A percentile compares a stretch with the other conserved stretches of the same genome.
These are phyloP conservation scores for Steinernema feltiae DNA, from an alignment of 1,140 invertebrate species.

Conservation along the genomic window DNA sequence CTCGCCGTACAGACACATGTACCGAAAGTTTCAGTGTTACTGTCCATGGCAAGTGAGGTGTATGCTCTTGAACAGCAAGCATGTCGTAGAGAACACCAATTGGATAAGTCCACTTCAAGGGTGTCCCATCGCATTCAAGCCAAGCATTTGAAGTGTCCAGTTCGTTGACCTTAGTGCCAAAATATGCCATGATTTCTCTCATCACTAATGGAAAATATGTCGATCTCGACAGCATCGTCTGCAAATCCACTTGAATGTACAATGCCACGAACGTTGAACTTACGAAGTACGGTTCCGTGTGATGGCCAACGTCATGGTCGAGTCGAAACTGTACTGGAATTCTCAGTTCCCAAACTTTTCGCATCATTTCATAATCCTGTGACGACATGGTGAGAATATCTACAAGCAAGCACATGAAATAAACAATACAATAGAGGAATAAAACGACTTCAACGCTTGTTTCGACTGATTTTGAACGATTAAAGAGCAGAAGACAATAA, in stretches of 20 bases:
- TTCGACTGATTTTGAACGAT: no score
- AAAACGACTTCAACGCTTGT: not conserved
- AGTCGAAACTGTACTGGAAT: slow-evolving; percentile 50
- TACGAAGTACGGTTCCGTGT: slow-evolving; percentile 37
- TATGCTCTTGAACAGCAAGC: slow-evolving; percentile 62
- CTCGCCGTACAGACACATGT: slow-evolving; percentile 62
- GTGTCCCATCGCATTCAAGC: slow-evolving; percentile 84
- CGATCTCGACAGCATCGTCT: slow-evolving; percentile 82
- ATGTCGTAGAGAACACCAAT: slow-evolving; percentile 89
- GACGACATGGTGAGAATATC: not conserved
- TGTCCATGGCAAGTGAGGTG: slow-evolving; percentile 78
- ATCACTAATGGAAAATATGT: slow-evolving; percentile 92
- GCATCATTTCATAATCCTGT: slow-evolving; percentile 47
- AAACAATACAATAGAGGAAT: not conserved
- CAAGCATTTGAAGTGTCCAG: slow-evolving; percentile 82
- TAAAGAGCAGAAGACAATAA: no score
- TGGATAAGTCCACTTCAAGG: slow-evolving; percentile 90
- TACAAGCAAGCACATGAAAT: not conserved
- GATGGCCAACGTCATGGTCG: slow-evolving; percentile 25
- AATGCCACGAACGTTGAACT: slow-evolving; percentile 16
- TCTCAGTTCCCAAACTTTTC: slow-evolving; percentile 49
- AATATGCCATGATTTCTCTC: slow-evolving; percentile 71
- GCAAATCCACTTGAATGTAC: slow-evolving; percentile 24
- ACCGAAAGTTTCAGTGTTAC: slow-evolving; percentile 91
- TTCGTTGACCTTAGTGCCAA: slow-evolving; percentile 75